Evolutionary conservation across 2,113 vertebrate genomes (phyloP).

Genomic region (Poecile atricapillus): DNA sequence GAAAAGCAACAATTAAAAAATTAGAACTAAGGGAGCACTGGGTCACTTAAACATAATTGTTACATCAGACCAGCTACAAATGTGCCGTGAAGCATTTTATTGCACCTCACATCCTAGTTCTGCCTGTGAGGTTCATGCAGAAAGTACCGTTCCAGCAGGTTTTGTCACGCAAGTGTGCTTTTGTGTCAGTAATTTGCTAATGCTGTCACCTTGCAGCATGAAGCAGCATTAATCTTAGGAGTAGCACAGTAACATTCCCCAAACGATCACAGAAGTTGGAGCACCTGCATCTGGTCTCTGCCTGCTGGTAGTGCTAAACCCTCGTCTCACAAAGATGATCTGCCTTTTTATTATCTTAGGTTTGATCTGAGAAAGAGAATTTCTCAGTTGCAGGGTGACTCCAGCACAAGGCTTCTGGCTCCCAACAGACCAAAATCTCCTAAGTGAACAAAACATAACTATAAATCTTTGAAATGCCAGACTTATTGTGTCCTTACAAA

Average conservation of each 20-base stretch:
- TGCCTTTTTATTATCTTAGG: neutral
- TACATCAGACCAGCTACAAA: neutral
- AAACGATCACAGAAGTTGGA: neutral
- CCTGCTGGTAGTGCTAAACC: neutral
- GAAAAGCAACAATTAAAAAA: neutral
- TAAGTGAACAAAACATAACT: neutral
- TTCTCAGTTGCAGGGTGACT: neutral
- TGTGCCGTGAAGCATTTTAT: neutral
- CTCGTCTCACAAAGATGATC: neutral
- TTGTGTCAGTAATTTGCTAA: conserved; percentile 18
- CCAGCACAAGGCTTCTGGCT: neutral
- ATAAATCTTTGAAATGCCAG: neutral
- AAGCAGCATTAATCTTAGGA: conserved; percentile 9
- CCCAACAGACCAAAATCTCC: neutral
- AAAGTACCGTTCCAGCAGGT: neutral
- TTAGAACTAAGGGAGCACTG: neutral
- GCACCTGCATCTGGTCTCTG: neutral
- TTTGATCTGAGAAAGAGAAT: neutral
- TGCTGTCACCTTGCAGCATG: neutral
- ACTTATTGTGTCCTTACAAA: neutral
- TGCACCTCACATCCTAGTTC: neutral
- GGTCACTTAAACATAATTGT: neutral
- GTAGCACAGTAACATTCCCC: neutral
- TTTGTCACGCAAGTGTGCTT: neutral
- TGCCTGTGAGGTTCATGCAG: neutral